A percentile compares a stretch with the other conserved stretches of the same genome.
phyloP scores from a whole-genome alignment of 2,797 vertebrate species.

The Falco peregrinus region DNA sequence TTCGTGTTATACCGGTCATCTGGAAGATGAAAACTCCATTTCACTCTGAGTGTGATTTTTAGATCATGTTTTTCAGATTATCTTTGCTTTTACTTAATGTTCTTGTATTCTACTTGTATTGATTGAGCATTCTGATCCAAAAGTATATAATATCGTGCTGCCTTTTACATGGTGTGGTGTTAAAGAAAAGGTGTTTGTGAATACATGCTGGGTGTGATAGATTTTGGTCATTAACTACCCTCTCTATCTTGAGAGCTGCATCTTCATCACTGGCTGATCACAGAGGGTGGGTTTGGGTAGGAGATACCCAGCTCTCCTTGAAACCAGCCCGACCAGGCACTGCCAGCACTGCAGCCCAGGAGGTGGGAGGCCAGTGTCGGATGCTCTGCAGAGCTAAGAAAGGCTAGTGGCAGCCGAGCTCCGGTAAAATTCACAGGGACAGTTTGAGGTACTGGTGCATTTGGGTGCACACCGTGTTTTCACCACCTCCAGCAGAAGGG shows the following conservation, averaged over 20 bases:
- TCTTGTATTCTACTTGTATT: not conserved
- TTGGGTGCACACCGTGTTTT: fast-evolving
- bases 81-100: not conserved
- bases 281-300: not conserved
- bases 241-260: not conserved
- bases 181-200: not conserved
- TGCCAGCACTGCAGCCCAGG: not conserved
- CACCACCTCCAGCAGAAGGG: not conserved
- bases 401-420: not conserved
- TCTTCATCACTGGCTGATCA: not conserved
- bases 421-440: not conserved
- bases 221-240: not conserved
- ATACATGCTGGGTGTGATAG: not conserved
- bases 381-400: not conserved
- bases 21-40: conserved; percentile 47
- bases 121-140: not conserved
- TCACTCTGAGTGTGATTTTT: not conserved
- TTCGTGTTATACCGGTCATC: not conserved
- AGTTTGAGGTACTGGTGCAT: not conserved
- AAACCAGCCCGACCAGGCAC: not conserved
- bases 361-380: fast-evolving
- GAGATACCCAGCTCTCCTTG: not conserved
- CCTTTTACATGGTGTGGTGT: not conserved
- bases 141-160: not conserved
- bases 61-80: conserved; percentile 31